Evolutionary conservation across 2,888 invertebrate species (phyloP), one percentile per base, ranked within the genome.

Genomic region (Allacma fusca): DNA sequence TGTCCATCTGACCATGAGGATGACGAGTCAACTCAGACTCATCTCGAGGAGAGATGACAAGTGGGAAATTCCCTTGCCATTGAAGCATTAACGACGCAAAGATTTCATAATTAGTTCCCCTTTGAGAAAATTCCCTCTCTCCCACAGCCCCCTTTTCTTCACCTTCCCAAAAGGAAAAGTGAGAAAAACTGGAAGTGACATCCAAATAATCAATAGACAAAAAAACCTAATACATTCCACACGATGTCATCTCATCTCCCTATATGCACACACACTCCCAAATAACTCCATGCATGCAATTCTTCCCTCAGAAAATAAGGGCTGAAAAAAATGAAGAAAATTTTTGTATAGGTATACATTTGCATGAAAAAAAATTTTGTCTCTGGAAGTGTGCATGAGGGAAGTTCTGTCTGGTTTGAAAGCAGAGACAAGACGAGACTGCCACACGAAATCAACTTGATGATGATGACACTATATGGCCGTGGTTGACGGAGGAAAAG

Each of bases 121-220:
- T 50, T 50, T 50, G 50, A 50, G 19, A 12, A 50, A 50, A 50
- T 12, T 12, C 50, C 19, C 16, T n/a, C 16, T 50, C 50, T 50
- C 50, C 50, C 19, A 9, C 19, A 12, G 16, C n/a, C 5, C 50
- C 50, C 19, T 50, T 50, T 5, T 40, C 7, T 13, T 40, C 40
- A 9, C 40, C 40, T 40, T 40, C 5, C 40, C 40, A 40, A 40
- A 9, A 40, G 50, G 19, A n/a, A 50, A 13, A 16, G 19, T 19
- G n/a, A 50, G n/a, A n/a, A n/a, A n/a, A 50, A 50, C 50, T 50
- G 50, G 7, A 50, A 50, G 50, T 50, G 50, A 50, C 50, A 50
- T 50, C 50, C 50, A 5, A 50, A 50, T 50, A 50, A 50, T 50
- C 50, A 50, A 50, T 50, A 50, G 50, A 50, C 50, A 50, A 50